Conservation (phyloP, 2,113 vertebrate genomes). For the Anolis carolinensis region DNA sequence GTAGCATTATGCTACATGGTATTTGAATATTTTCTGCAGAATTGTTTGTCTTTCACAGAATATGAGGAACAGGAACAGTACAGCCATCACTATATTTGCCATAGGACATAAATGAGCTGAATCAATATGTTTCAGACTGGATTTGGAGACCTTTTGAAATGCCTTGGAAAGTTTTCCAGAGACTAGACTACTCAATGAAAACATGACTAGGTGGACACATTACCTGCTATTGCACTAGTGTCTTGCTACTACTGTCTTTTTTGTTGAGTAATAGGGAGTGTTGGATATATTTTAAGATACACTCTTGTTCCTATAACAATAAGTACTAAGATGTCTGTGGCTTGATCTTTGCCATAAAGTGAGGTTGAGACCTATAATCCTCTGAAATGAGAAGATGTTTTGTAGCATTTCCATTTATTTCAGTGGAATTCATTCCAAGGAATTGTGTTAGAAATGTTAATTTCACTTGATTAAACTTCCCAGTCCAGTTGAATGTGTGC, state of each 20-base stretch:
- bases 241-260: too few species aligned
- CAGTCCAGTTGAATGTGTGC: constrained; percentile 30
- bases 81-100: neutral
- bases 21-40: neutral
- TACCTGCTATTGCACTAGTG: too few species aligned
- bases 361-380: neutral
- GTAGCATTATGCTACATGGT: neutral
- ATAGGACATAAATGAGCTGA: neutral
- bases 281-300: too few species aligned
- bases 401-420: neutral
- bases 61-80: neutral
- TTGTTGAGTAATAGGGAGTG: too few species aligned
- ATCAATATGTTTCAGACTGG: neutral
- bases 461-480: constrained; percentile 43
- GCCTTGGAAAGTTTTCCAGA: neutral
- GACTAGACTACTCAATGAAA: too few species aligned
- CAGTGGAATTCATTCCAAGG: neutral
- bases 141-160: neutral
- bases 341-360: too few species aligned
- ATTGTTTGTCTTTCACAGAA: neutral
- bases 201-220: too few species aligned
- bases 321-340: too few species aligned
- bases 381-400: neutral
- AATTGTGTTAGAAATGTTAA: constrained; percentile 19
- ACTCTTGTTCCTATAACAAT: too few species aligned